Evolutionary conservation across 2,888 invertebrate species (phyloP).

Genomic region (Sabatieria punctata): DNA sequence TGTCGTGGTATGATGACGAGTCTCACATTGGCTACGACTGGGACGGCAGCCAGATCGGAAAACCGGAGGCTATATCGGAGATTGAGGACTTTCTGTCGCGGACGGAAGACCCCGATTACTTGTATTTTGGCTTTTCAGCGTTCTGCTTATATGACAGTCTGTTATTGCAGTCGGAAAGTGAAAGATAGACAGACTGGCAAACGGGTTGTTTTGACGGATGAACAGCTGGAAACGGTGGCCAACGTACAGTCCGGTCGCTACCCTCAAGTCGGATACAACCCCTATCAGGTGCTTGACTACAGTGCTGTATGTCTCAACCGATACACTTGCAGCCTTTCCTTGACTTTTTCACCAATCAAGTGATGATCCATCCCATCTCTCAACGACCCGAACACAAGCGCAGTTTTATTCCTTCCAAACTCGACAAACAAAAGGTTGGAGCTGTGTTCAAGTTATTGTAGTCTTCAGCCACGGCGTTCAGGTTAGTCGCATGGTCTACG

Average conservation of each 20-base stretch:
- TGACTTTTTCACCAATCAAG: slow-evolving; percentile 81
- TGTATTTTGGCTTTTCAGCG: slow-evolving; percentile 37
- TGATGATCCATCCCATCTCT: slow-evolving; percentile 74
- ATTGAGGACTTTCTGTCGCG: slow-evolving; percentile 79
- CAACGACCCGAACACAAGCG: slow-evolving; percentile 86
- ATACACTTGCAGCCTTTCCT: slow-evolving; percentile 58
- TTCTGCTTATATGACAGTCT: no score
- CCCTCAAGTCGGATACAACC: slow-evolving; percentile 57
- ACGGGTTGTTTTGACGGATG: slow-evolving; percentile 68
- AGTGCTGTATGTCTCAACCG: no score
- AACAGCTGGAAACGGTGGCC: slow-evolving; percentile 65
- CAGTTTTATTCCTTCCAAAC: slow-evolving; percentile 75
- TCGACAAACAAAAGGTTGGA: slow-evolving; percentile 48
- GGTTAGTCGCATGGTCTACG: slow-evolving; percentile 73
- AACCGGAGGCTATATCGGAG: slow-evolving; percentile 62
- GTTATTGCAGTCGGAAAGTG: slow-evolving; percentile 56
- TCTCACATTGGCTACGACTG: slow-evolving; percentile 87
- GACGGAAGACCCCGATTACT: slow-evolving; percentile 82
- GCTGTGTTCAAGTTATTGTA: not conserved
- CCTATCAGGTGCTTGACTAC: slow-evolving; percentile 43
- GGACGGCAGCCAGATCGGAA: slow-evolving; percentile 67
- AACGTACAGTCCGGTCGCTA: slow-evolving; percentile 59
- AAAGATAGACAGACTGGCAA: slow-evolving; percentile 82
- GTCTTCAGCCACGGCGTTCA: slow-evolving; percentile 10
- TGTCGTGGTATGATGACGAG: slow-evolving; percentile 93